These are phyloP conservation scores for Podocnemis expansa DNA, from an alignment of 2,113 vertebrate species.

Conservation along the genomic window DNA sequence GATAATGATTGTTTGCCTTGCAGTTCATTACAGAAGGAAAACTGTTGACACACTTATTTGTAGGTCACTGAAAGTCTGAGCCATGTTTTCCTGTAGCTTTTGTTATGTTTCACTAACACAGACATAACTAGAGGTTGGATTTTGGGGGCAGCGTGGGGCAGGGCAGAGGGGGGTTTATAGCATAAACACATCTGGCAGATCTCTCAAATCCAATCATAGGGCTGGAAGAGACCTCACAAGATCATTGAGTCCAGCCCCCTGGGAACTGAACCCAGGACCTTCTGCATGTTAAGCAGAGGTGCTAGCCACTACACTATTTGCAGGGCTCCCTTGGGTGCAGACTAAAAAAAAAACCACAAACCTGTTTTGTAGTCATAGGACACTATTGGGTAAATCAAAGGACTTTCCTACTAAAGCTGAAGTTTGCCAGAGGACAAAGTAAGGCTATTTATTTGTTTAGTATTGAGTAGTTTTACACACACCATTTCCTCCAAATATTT, in stretches of 20 bases:
- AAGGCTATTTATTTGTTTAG: slow-evolving; percentile 55
- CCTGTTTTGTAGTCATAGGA: slow-evolving; percentile 34
- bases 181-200: slow-evolving; percentile 14
- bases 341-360: slow-evolving; percentile 14
- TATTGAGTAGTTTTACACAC: slow-evolving; percentile 42
- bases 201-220: no score
- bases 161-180: not conserved
- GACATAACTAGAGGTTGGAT: slow-evolving; percentile 24
- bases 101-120: slow-evolving; percentile 33
- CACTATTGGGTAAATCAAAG: slow-evolving; percentile 33
- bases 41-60: not conserved
- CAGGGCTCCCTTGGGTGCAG: slow-evolving; percentile 43
- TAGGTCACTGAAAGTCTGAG: slow-evolving; percentile 32
- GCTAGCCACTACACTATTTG: no score
- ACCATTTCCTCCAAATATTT: slow-evolving; percentile 42
- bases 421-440: slow-evolving; percentile 15
- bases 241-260: no score
- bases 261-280: no score
- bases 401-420: slow-evolving; percentile 14
- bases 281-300: no score
- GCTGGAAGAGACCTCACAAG: no score
- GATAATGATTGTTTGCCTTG: not conserved
- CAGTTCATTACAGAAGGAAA: not conserved
- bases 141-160: not conserved
- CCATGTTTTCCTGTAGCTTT: not conserved